phyloP scores from a whole-genome alignment of 2,113 vertebrate genomes.

The Rattus rattus region DNA sequence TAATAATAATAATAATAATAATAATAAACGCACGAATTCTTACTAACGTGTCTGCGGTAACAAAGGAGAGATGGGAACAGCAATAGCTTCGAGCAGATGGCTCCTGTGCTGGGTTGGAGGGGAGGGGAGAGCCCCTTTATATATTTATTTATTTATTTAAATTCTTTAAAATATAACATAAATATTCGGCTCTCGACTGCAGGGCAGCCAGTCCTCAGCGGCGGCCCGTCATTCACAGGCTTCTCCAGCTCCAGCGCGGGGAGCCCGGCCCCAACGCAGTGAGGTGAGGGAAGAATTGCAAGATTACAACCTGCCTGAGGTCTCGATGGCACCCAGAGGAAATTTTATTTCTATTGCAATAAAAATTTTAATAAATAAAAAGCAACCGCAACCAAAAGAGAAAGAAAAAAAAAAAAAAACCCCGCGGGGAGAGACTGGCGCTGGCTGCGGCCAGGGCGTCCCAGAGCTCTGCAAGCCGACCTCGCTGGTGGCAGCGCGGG shows the following conservation, averaged over 20 bases:
- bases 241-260: slow-evolving; percentile 44
- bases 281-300: not conserved
- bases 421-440: not conserved
- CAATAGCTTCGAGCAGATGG: slow-evolving; percentile 88
- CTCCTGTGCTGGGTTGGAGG: slow-evolving; percentile 85
- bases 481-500: slow-evolving; percentile 7
- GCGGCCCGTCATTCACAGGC: slow-evolving; percentile 59
- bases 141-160: slow-evolving; percentile 93
- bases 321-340: slow-evolving; percentile 60
- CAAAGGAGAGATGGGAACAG: slow-evolving; percentile 87
- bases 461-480: slow-evolving; percentile 31
- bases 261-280: slow-evolving; percentile 55
- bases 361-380: slow-evolving; percentile 11
- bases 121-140: slow-evolving; percentile 86
- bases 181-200: slow-evolving; percentile 87
- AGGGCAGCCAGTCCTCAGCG: slow-evolving; percentile 79
- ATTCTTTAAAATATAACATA: slow-evolving; percentile 90
- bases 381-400: slow-evolving; percentile 37
- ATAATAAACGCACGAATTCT: slow-evolving; percentile 84
- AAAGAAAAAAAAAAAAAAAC: not conserved
- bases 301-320: slow-evolving; percentile 42
- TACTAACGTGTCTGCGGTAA: slow-evolving; percentile 87
- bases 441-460: not conserved
- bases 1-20: slow-evolving; percentile 57
- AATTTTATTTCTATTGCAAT: slow-evolving; percentile 73